phyloP scores from a whole-genome alignment of 2,113 vertebrate species.

The Perca flavescens region DNA sequence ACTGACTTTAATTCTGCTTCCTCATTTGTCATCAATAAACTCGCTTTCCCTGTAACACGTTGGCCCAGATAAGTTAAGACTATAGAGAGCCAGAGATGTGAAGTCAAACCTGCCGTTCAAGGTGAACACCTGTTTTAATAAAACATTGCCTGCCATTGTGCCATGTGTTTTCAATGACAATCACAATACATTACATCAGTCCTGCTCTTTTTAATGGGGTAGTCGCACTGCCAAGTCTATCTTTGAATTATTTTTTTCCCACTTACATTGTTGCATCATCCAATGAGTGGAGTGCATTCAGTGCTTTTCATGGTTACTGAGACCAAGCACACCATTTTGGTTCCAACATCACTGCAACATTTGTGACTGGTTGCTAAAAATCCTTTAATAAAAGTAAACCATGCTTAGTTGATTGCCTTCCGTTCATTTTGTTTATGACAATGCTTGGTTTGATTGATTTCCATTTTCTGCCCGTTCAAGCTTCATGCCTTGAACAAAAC shows the following conservation, averaged over 20 bases:
- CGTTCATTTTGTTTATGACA: constrained; percentile 6
- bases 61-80: constrained; percentile 49
- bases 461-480: background rate
- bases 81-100: constrained; percentile 52
- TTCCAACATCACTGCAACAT: constrained; percentile 49
- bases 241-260: constrained; percentile 11
- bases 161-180: constrained; percentile 57
- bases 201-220: constrained; percentile 27
- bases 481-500: background rate
- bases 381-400: constrained; percentile 69
- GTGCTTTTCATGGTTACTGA: constrained; percentile 23
- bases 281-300: constrained; percentile 12
- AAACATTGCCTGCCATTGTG: constrained; percentile 51
- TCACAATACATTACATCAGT: constrained; percentile 30
- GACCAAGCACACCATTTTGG: constrained; percentile 23
- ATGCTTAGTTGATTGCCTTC: constrained; percentile 30
- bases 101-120: constrained; percentile 56
- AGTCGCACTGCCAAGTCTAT: constrained; percentile 14
- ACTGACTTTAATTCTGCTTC: constrained; percentile 39
- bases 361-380: constrained; percentile 55
- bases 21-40: constrained; percentile 57
- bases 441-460: background rate
- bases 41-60: constrained; percentile 59
- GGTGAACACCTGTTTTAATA: constrained; percentile 63
- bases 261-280: constrained; percentile 14